Percentiles rank a stretch among this genome's conserved stretches.
Evolutionary conservation across 2,113 vertebrate genomes (phyloP).

Genomic region (Scomber colias): DNA sequence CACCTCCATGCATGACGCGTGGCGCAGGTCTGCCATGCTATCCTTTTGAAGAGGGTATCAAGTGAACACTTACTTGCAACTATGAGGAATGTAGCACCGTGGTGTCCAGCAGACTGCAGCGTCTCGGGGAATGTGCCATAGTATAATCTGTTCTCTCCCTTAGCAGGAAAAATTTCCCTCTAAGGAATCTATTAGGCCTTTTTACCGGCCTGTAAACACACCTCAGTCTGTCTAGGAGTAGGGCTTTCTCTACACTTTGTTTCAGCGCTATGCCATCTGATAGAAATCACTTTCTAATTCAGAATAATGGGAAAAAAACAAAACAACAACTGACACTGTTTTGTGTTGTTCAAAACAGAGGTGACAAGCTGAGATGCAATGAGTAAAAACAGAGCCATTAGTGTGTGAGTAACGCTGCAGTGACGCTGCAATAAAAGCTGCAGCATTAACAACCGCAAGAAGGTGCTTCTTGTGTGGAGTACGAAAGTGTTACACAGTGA

Average conservation of each 20-base stretch:
- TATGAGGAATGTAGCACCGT: constrained; percentile 71
- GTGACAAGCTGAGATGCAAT: constrained; percentile 18
- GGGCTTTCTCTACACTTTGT: not conserved
- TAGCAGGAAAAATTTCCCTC: constrained; percentile 15
- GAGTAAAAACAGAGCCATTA: constrained; percentile 44
- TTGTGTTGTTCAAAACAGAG: constrained; percentile 16
- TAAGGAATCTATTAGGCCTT: constrained; percentile 41
- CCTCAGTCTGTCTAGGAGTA: constrained; percentile 13
- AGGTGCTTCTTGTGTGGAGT: constrained; percentile 23
- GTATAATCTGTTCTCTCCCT: constrained; percentile 57
- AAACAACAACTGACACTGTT: constrained; percentile 1
- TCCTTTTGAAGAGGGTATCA: constrained; percentile 62
- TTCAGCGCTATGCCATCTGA: constrained; percentile 9
- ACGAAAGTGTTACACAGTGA: constrained; percentile 8
- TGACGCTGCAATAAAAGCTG: constrained; percentile 44
- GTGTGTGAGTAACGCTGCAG: constrained; percentile 35
- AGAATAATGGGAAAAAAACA: constrained; percentile 1
- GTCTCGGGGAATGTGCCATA: constrained; percentile 60
- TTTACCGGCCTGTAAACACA: constrained; percentile 58
- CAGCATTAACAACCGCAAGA: constrained; percentile 38
- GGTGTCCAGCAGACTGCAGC: constrained; percentile 63
- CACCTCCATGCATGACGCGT: constrained; percentile 59
- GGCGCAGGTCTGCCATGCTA: constrained; percentile 56
- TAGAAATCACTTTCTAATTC: constrained; percentile 6
- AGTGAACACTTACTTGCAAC: constrained; percentile 69